phyloP scores from a whole-genome alignment of 1,140 invertebrate species.

The Drosophila mayri region DNA sequence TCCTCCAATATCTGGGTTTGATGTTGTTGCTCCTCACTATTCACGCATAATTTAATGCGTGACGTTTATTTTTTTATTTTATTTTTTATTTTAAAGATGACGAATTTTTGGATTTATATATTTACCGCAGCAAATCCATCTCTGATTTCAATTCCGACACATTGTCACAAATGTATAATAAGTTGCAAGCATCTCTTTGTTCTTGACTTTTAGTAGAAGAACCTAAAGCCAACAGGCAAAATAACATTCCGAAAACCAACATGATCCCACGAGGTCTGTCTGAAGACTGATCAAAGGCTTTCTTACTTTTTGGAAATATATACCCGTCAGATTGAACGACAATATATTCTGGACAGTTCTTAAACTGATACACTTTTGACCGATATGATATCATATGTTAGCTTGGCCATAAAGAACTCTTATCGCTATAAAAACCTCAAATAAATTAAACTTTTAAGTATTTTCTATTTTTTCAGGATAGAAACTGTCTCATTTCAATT shows the following conservation, averaged over 20 bases:
- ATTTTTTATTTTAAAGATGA: neutral
- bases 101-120: too few species aligned
- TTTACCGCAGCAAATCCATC: neutral
- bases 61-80: too few species aligned
- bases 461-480: neutral
- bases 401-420: neutral
- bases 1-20: too few species aligned
- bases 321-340: neutral
- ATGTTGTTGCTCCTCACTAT: neutral
- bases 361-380: neutral
- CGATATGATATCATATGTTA: neutral
- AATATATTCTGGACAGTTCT: neutral
- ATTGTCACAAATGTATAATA: neutral
- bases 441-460: neutral
- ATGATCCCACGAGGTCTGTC: neutral
- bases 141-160: neutral
- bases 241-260: neutral
- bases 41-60: too few species aligned
- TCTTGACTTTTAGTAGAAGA: neutral
- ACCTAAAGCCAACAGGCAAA: neutral
- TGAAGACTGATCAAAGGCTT: neutral
- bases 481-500: too few species aligned
- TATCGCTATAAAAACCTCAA: neutral
- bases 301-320: neutral
- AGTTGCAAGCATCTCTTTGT: neutral